Base-by-base conservation (phyloP, 2,797 vertebrate genomes). In the Hypotaenidia okinawae region DNA sequence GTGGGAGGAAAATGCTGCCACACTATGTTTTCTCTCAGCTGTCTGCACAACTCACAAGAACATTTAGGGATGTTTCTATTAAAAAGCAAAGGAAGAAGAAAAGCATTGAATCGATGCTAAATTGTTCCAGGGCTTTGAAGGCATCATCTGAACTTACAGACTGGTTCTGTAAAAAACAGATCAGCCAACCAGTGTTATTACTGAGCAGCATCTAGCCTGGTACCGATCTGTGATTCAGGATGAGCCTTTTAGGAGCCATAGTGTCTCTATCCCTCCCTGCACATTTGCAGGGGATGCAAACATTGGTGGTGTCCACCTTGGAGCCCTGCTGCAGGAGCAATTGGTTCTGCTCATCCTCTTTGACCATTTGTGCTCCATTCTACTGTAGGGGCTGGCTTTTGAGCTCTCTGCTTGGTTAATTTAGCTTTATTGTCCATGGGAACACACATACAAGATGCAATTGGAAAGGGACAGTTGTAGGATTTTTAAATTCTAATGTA, bases 1-100 rank as follows among this genome's bases (percentile, higher is more conserved):
- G 86, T 95, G 90, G 93, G 93, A 91, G 78, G 81, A 95, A 89
- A 69, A 85, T 52, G 72, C 84, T 94, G 90, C 93, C 62, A 72
- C 88, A 33, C 75, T 11, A 1, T 19, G 9, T 77, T 95, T 95
- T 90, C 62, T 75, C 68, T 89, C 78, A 49, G 28, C 72, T 87
- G 47, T 58, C 94, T 89, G 92, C 58, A 47, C 66, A 89, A 16
- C 72, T 89, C 37, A 30, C 55, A 85, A 62, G 74, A 93, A 89
- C 54, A 59, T 89, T 85, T 63, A 45, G 49, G 57, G 72, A 82
- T 88, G 58, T 62, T 94, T 93, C 76, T 37, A 72, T 87, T 82
- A 35, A 74, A 93, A 90, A 90, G 28, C 59, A 75, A 69, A 58
- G 19, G 28, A 58, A 17, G 62, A 95, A 92, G 57, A 32, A 64